Evolutionary conservation across 2,113 vertebrate species (phyloP).

Genomic region (Shinisaurus crocodilurus): DNA sequence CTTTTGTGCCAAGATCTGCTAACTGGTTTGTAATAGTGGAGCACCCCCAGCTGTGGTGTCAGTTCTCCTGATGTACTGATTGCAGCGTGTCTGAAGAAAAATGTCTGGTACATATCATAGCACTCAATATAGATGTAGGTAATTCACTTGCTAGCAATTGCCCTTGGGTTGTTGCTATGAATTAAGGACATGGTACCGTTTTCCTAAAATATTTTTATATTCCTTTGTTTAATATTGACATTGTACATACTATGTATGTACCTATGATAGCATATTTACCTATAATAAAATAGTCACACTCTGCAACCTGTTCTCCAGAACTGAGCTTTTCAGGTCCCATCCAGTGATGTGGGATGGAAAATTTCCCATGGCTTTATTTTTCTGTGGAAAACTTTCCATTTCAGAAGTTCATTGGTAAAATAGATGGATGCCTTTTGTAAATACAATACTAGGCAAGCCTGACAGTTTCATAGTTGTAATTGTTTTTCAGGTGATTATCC

Average conservation of each 20-base stretch:
- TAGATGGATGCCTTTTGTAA: no score
- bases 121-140: constrained; percentile 17
- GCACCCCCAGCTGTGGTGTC: constrained; percentile 50
- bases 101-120: constrained; percentile 24
- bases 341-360: no score
- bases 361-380: no score
- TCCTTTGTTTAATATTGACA: background rate
- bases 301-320: background rate
- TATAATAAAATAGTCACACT: background rate
- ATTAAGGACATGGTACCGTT: constrained; percentile 23
- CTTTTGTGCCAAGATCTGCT: constrained; percentile 42
- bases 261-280: background rate
- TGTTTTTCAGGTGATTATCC: no score
- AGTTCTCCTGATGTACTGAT: constrained; percentile 57
- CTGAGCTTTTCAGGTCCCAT: background rate
- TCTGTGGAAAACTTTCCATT: no score
- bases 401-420: no score
- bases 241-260: background rate
- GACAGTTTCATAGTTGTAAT: no score
- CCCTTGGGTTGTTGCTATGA: constrained; percentile 39
- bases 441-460: no score
- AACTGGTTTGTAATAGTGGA: constrained; percentile 40
- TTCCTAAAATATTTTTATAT: background rate
- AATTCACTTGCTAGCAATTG: constrained; percentile 25
- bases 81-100: constrained; percentile 51